phyloP scores from a whole-genome alignment of 1,140 invertebrate genomes.

The Procambarus virginalis region DNA sequence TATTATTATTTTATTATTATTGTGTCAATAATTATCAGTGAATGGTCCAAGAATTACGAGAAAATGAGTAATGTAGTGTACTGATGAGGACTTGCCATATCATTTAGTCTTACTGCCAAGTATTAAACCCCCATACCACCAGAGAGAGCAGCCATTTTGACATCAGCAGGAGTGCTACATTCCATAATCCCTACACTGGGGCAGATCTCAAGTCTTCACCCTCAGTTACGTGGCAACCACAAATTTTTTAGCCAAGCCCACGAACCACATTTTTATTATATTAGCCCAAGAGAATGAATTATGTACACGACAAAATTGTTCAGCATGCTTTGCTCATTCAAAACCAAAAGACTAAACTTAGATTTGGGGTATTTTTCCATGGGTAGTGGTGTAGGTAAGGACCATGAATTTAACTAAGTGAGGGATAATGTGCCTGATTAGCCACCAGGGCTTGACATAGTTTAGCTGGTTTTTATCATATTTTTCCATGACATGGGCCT shows the following conservation, averaged over 20 bases:
- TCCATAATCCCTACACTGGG: conserved; percentile 42
- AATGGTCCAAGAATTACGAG: conserved; percentile 61
- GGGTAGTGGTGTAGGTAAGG: conserved; percentile 27
- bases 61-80: conserved; percentile 63
- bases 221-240: conserved; percentile 33
- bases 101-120: conserved; percentile 67
- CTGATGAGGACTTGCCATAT: conserved; percentile 66
- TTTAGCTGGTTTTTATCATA: conserved; percentile 39
- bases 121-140: conserved; percentile 49
- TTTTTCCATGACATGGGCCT: conserved; percentile 64
- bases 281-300: not conserved
- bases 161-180: conserved; percentile 46
- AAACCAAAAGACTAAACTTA: not conserved
- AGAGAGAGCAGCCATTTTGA: conserved; percentile 34
- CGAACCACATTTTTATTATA: not conserved
- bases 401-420: conserved; percentile 23
- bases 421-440: conserved; percentile 44
- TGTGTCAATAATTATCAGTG: conserved; percentile 58
- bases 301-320: not conserved
- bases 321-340: not conserved
- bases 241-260: conserved; percentile 27
- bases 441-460: conserved; percentile 34
- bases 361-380: not conserved
- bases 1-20: conserved; percentile 60
- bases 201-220: conserved; percentile 52